Percentiles rank a stretch among this genome's conserved stretches.
phyloP scores from a whole-genome alignment of 1,140 invertebrate species.

The Panulirus ornatus region DNA sequence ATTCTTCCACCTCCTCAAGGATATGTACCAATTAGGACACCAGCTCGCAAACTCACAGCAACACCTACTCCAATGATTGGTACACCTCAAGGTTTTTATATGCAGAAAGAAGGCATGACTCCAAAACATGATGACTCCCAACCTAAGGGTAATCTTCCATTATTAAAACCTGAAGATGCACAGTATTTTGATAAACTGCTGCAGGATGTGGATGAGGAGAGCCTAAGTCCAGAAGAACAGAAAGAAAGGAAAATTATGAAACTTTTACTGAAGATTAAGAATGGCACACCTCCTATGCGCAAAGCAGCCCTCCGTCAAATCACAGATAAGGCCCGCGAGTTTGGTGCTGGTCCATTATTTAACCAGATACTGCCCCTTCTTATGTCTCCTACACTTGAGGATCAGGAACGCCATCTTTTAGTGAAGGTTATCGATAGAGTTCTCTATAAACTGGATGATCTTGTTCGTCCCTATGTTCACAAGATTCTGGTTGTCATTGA shows the following conservation, averaged over 20 bases:
- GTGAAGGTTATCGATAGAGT: constrained; percentile 99
- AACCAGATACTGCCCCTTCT: constrained; percentile 99
- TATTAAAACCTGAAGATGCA: constrained; percentile 99
- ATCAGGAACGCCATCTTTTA: constrained; percentile 99
- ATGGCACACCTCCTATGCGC: constrained; percentile 99
- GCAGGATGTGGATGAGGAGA: constrained; percentile 98
- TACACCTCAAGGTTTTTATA: constrained; percentile 96
- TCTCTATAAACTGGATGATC: constrained; percentile 98
- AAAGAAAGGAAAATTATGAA: constrained; percentile 99
- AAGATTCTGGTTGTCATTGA: constrained; percentile 99
- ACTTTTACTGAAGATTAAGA: constrained; percentile 98
- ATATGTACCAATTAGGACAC: constrained; percentile 98
- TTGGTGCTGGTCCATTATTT: constrained; percentile 98
- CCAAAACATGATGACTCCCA: constrained; percentile 95
- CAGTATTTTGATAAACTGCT: constrained; percentile 99
- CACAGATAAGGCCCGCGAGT: constrained; percentile 98
- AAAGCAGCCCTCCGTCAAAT: constrained; percentile 98
- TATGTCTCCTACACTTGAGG: constrained; percentile 99
- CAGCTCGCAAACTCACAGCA: constrained; percentile 96
- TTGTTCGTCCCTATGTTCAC: constrained; percentile 99
- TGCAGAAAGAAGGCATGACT: constrained; percentile 88
- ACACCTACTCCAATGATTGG: constrained; percentile 95
- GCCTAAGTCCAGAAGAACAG: constrained; percentile 95
- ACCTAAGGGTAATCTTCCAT: constrained; percentile 97
- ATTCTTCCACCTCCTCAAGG: constrained; percentile 93